Conservation (phyloP, 35 echinoderm and acorn worm species). For the Nesometra sesokonis region DNA sequence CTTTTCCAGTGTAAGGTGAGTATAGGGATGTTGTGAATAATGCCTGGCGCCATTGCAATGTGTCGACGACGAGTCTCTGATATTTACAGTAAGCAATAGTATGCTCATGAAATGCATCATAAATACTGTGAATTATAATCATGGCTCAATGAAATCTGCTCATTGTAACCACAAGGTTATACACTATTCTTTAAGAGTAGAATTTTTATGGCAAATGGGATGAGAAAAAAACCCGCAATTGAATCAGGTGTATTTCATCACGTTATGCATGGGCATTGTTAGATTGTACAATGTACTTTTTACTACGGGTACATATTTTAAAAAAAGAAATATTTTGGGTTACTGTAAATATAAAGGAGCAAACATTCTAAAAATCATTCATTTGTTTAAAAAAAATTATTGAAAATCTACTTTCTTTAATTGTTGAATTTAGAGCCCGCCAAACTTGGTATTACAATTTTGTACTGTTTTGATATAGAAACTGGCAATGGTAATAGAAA, state of each 20-base stretch:
- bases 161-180: neutral
- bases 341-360: no score
- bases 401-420: no score
- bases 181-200: neutral
- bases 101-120: neutral
- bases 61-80: neutral
- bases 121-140: neutral
- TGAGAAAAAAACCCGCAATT: neutral
- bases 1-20: neutral
- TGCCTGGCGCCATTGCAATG: neutral
- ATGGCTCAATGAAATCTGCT: neutral
- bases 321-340: no score
- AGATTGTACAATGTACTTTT: no score
- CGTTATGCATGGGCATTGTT: no score
- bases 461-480: no score
- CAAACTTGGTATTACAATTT: no score
- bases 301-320: no score
- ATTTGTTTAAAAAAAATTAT: no score
- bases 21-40: neutral
- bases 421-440: no score
- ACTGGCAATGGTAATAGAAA: no score
- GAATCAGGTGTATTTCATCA: neutral
- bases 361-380: no score
- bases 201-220: neutral
- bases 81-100: neutral